Evolutionary conservation across 2,113 vertebrate species (phyloP).

Genomic region (Mesoclemmys tuberculata): DNA sequence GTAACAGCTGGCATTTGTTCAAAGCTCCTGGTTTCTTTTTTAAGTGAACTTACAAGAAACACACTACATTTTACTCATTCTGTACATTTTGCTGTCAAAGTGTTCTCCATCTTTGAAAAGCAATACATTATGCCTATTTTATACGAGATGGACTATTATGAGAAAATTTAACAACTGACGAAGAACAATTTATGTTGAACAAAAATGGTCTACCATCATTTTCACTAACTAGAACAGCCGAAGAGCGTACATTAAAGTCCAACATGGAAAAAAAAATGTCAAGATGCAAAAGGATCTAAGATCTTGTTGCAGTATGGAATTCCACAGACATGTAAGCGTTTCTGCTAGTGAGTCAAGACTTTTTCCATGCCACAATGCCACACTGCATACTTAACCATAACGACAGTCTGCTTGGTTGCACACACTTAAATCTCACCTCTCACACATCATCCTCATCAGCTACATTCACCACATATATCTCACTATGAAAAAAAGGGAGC

Average conservation of each 20-base stretch:
- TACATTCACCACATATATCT: conserved; percentile 27
- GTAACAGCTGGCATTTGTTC: conserved; percentile 94
- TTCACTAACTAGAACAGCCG: background rate
- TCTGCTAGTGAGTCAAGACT: background rate
- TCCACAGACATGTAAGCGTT: background rate
- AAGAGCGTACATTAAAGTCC: background rate
- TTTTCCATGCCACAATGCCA: background rate
- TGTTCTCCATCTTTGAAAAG: conserved; percentile 24
- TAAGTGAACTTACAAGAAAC: conserved; percentile 74
- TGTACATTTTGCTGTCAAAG: conserved; percentile 53
- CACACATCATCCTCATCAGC: conserved; percentile 21
- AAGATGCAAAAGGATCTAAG: background rate
- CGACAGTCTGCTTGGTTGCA: background rate
- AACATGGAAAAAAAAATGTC: background rate
- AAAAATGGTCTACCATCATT: background rate
- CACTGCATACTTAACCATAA: background rate
- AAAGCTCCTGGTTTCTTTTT: conserved; percentile 82
- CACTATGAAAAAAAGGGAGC: background rate
- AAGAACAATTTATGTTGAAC: background rate
- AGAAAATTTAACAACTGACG: background rate
- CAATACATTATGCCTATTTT: conserved; percentile 30
- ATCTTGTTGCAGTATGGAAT: background rate
- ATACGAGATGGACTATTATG: background rate
- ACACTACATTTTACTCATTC: conserved; percentile 61
- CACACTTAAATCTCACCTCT: background rate